These are phyloP conservation scores for Pedetes capensis DNA, from an alignment of 2,113 vertebrate genomes.

Conservation along the genomic window DNA sequence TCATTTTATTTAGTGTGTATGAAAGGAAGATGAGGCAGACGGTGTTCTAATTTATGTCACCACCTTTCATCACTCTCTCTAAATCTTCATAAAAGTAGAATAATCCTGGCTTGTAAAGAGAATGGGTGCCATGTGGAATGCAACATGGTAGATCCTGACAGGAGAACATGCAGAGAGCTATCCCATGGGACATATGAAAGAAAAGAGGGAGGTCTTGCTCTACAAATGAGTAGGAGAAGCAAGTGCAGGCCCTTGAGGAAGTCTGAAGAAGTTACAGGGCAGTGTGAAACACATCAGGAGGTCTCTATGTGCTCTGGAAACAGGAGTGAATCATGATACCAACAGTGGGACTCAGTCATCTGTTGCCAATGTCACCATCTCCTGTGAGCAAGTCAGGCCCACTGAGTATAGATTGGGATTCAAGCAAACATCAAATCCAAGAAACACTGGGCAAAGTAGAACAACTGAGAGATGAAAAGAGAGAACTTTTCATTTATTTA, in stretches of 20 bases:
- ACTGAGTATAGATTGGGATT: neutral
- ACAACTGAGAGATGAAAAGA: neutral
- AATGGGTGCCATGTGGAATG: neutral
- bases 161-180: neutral
- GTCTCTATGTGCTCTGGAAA: neutral
- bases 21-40: neutral
- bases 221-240: neutral
- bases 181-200: neutral
- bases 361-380: neutral
- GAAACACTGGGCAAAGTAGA: neutral
- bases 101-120: neutral
- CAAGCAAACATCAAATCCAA: neutral
- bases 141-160: neutral
- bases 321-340: neutral
- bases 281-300: neutral
- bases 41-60: neutral
- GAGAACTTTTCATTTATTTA: neutral
- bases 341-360: fast-evolving
- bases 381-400: neutral
- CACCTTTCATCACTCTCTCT: neutral
- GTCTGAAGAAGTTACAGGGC: neutral
- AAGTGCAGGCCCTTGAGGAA: neutral
- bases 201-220: neutral
- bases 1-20: neutral
- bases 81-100: neutral